Percentiles rank a stretch among this genome's conserved stretches.
These are phyloP conservation scores for Paragorgia papillata DNA, from an alignment of 92 coral and sea anemone genomes.

Conservation along the genomic window DNA sequence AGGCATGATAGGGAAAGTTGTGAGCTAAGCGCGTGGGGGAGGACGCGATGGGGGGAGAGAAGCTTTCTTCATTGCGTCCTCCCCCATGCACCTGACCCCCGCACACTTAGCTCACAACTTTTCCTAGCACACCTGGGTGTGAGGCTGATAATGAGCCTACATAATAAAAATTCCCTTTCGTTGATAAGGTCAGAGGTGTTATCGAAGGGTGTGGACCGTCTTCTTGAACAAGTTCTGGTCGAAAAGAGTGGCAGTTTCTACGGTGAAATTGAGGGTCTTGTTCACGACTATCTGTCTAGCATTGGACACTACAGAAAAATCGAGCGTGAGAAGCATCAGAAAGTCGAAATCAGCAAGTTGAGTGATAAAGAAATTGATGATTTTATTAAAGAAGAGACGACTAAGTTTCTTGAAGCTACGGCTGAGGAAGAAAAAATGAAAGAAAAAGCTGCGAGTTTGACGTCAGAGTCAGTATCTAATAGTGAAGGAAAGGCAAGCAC, in stretches of 20 bases:
- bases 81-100: too few relatives aligned
- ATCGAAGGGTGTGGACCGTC: slow-evolving; percentile 83
- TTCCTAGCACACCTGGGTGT: too few relatives aligned
- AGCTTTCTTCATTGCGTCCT: too few relatives aligned
- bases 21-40: too few relatives aligned
- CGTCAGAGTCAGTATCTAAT: not conserved
- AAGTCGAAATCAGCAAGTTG: slow-evolving; percentile 16
- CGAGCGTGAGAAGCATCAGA: slow-evolving; percentile 8
- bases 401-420: slow-evolving; percentile 15
- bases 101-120: too few relatives aligned
- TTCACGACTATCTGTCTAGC: slow-evolving; percentile 79
- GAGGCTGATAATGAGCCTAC: not conserved
- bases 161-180: not conserved
- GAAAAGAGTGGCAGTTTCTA: slow-evolving; percentile 80
- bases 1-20: too few relatives aligned
- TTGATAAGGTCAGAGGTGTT: slow-evolving; percentile 81
- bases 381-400: slow-evolving; percentile 31
- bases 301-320: slow-evolving; percentile 53
- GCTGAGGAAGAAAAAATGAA: slow-evolving; percentile 29
- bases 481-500: slow-evolving; percentile 6
- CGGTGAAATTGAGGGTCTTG: slow-evolving; percentile 85
- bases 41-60: too few relatives aligned
- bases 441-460: not conserved
- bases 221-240: slow-evolving; percentile 79
- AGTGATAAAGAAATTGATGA: slow-evolving; percentile 40